phyloP scores from a whole-genome alignment of 2,113 vertebrate species.

The Xenus cinereus region DNA sequence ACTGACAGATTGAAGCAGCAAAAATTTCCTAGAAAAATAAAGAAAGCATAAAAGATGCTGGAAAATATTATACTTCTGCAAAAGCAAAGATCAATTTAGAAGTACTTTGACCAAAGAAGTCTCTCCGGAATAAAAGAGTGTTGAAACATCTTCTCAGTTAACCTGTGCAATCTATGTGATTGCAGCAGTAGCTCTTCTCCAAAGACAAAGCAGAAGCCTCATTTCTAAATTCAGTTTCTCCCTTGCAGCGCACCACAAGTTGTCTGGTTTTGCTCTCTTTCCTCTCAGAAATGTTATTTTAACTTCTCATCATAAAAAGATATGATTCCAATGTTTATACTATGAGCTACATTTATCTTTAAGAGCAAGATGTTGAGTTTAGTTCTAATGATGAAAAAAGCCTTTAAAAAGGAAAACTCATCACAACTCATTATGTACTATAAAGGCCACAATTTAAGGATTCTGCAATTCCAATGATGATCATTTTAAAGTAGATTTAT shows the following conservation, averaged over 20 bases:
- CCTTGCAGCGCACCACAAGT: neutral
- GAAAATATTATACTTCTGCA: neutral
- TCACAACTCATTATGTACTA: slow-evolving; percentile 78
- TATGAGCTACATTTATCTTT: slow-evolving; percentile 71
- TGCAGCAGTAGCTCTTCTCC: neutral
- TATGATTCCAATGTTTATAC: slow-evolving; percentile 61
- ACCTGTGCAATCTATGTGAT: neutral
- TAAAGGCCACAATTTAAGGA: slow-evolving; percentile 81
- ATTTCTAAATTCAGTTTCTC: neutral
- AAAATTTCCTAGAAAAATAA: neutral
- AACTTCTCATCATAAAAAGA: slow-evolving; percentile 63
- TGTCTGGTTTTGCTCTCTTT: neutral
- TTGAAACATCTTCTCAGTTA: neutral
- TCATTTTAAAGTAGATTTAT: slow-evolving; percentile 91
- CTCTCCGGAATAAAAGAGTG: neutral
- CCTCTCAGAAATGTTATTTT: slow-evolving; percentile 14
- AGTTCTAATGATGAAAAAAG: slow-evolving; percentile 74
- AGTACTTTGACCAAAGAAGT: neutral
- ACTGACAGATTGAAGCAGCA: neutral
- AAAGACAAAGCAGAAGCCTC: neutral
- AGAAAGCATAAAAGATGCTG: neutral
- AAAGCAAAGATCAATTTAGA: neutral
- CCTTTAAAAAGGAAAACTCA: slow-evolving; percentile 80
- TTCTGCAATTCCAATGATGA: slow-evolving; percentile 77
- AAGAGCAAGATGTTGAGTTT: slow-evolving; percentile 74